A percentile compares a stretch with the other conserved stretches of the same genome.
Evolutionary conservation across 2,888 invertebrate genomes (phyloP).

Genomic region (Aquatica leii): DNA sequence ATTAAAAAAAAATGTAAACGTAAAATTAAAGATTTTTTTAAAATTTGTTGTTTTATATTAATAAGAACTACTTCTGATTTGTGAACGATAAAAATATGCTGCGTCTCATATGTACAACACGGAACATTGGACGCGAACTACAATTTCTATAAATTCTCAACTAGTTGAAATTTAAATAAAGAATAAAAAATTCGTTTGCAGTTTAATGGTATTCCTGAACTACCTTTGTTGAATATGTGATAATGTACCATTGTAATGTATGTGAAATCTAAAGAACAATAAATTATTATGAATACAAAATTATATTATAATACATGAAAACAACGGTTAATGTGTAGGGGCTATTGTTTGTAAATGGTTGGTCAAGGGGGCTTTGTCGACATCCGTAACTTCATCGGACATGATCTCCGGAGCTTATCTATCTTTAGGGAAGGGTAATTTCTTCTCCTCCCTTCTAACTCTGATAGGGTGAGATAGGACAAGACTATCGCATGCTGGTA

Average conservation of each 20-base stretch:
- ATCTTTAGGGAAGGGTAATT: constrained; percentile 33
- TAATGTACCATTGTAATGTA: constrained; percentile 8
- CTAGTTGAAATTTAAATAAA: no score
- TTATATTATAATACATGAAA: constrained; percentile 25
- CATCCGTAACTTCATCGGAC: constrained; percentile 33
- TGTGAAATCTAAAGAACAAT: constrained; percentile 9
- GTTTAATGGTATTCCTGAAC: not conserved
- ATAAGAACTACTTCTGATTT: no score
- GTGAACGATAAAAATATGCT: no score
- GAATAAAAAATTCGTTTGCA: no score
- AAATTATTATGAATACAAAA: constrained; percentile 17
- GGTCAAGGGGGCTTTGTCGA: constrained; percentile 33
- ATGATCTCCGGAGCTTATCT: constrained; percentile 30
- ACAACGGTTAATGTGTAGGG: constrained; percentile 15
- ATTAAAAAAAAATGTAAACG: no score
- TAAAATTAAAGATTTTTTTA: no score
- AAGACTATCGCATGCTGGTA: constrained; percentile 35
- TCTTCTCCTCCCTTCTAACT: constrained; percentile 31
- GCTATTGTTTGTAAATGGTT: constrained; percentile 22
- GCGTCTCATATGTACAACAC: no score
- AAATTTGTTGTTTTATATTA: no score
- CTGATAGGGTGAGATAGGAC: constrained; percentile 32
- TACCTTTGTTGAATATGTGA: not conserved
- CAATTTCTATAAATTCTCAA: no score
- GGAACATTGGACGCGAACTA: no score